These are phyloP conservation scores for Condylura cristata DNA, from an alignment of 2,113 vertebrate species.

Conservation along the genomic window DNA sequence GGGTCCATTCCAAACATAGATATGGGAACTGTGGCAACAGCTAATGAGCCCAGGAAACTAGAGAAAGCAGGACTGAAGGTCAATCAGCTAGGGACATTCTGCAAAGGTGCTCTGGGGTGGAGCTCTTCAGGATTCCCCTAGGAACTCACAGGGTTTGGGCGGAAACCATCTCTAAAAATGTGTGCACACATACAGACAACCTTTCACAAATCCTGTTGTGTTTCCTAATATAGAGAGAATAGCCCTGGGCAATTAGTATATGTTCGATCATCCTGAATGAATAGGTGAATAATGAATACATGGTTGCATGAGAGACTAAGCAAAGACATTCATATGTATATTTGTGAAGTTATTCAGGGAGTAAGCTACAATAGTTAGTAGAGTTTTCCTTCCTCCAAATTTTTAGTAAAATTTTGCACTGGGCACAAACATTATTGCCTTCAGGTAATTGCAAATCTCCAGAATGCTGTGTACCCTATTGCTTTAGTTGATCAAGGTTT, in stretches of 20 bases:
- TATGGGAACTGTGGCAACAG: neutral
- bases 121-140: neutral
- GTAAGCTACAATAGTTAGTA: neutral
- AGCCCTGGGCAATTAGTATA: too few species aligned
- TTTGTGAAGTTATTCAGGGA: neutral
- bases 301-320: neutral
- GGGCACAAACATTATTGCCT: neutral
- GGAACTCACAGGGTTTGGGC: neutral
- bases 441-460: neutral
- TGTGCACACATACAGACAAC: neutral
- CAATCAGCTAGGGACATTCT: neutral
- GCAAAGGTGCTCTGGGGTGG: neutral
- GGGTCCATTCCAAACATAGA: neutral
- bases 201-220: neutral
- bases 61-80: neutral
- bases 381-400: neutral
- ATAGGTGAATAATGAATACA: neutral
- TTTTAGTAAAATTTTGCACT: neutral
- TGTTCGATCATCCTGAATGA: neutral
- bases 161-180: neutral
- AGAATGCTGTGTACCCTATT: neutral
- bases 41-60: neutral
- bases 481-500: neutral
- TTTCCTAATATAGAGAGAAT: neutral
- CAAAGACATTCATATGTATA: neutral